These are phyloP conservation scores for Thymelicus lineola DNA, from an alignment of 2,888 invertebrate genomes.

Conservation along the genomic window DNA sequence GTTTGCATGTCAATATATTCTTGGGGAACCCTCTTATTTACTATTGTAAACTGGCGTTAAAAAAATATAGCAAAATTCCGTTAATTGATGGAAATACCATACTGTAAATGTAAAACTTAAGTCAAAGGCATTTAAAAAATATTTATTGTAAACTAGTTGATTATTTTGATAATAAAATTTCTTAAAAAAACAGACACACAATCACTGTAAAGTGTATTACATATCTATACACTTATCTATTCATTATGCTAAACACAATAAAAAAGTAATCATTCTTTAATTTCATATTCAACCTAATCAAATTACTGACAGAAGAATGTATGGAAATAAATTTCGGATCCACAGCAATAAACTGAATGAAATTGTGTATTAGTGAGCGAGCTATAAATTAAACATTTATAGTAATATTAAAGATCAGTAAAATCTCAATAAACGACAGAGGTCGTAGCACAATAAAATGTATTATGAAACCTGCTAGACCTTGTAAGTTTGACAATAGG, in stretches of 20 bases:
- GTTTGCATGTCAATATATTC: no score
- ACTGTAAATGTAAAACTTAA: no score
- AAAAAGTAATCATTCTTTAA: slow-evolving; percentile 67
- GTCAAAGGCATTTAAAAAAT: no score
- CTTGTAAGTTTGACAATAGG: slow-evolving; percentile 41
- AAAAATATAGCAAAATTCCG: no score
- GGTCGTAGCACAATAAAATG: slow-evolving; percentile 56
- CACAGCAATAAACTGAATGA: slow-evolving; percentile 73
- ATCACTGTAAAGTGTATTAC: slow-evolving; percentile 32
- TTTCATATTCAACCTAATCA: slow-evolving; percentile 73
- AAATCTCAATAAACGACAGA: slow-evolving; percentile 72
- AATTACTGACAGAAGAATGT: slow-evolving; percentile 69
- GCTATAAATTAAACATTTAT: slow-evolving; percentile 80
- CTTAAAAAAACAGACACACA: slow-evolving; percentile 7
- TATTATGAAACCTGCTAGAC: slow-evolving; percentile 61
- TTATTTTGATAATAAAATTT: neutral
- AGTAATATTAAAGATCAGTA: slow-evolving; percentile 76
- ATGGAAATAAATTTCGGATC: slow-evolving; percentile 70
- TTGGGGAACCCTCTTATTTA: no score
- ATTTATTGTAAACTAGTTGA: no score
- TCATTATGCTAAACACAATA: slow-evolving; percentile 63
- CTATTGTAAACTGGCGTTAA: no score
- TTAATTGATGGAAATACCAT: no score
- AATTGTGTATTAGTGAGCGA: slow-evolving; percentile 73
- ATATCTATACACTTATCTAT: slow-evolving; percentile 45